Conservation (phyloP, 2,888 invertebrate genomes). For the Belgica antarctica region DNA sequence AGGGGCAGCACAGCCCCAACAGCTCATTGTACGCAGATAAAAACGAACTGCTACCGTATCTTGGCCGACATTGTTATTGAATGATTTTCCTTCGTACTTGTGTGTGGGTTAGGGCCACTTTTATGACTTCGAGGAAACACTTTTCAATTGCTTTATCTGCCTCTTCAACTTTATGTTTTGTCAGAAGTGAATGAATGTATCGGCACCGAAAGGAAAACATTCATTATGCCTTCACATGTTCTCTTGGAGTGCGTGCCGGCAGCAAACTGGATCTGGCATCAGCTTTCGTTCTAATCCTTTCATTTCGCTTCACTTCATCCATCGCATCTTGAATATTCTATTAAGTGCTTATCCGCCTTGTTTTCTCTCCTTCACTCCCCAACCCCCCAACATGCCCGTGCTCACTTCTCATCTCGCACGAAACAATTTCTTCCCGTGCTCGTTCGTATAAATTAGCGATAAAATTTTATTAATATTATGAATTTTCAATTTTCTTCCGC, state of each 20-base stretch:
- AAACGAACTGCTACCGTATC: too few species aligned
- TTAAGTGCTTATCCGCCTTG: background rate
- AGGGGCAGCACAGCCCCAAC: conserved; percentile 12
- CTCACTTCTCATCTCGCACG: too few species aligned
- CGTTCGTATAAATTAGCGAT: conserved; percentile 33
- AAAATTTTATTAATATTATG: conserved; percentile 42
- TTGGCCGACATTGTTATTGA: background rate
- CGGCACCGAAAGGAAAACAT: background rate
- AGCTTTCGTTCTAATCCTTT: background rate
- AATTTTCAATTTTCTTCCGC: conserved; percentile 39
- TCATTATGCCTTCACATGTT: background rate
- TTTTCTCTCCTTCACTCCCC: too few species aligned
- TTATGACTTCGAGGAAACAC: background rate
- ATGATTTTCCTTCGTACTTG: background rate
- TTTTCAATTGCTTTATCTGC: conserved; percentile 18
- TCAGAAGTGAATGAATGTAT: background rate
- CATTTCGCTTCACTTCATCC: background rate
- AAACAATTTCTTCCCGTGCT: background rate
- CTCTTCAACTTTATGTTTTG: background rate
- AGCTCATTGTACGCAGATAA: conserved; percentile 34
- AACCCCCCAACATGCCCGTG: too few species aligned
- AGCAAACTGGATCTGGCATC: background rate
- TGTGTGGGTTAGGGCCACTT: background rate
- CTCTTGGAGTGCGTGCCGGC: background rate
- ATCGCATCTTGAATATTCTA: background rate